Evolutionary conservation across 2,888 invertebrate genomes (phyloP).

Genomic region (Tipula vernalis): DNA sequence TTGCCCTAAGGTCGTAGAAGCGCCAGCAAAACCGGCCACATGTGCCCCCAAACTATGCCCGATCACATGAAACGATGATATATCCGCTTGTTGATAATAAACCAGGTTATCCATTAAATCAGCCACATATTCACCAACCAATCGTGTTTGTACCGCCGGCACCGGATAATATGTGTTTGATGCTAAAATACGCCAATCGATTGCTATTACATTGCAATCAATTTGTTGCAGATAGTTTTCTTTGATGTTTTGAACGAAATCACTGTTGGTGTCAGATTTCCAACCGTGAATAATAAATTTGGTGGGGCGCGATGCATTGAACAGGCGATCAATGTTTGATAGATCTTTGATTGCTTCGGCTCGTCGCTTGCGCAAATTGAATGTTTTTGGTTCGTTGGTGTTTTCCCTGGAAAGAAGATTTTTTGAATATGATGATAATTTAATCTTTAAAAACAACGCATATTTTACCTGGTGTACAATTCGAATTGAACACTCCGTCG

Average conservation of each 20-base stretch:
- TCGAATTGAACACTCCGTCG: slow-evolving; percentile 27
- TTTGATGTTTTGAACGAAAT: slow-evolving; percentile 32
- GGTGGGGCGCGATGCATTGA: slow-evolving; percentile 20
- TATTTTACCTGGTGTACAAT: slow-evolving; percentile 25
- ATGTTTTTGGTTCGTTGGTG: background rate
- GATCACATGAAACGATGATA: slow-evolving; percentile 28
- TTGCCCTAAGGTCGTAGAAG: slow-evolving; percentile 33
- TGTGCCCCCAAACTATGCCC: slow-evolving; percentile 48
- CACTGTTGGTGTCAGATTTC: slow-evolving; percentile 32
- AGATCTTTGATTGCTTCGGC: background rate
- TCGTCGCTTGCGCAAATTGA: background rate
- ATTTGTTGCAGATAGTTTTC: slow-evolving; percentile 28
- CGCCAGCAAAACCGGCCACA: slow-evolving; percentile 45
- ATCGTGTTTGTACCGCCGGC: slow-evolving; percentile 30
- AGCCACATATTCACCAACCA: slow-evolving; percentile 31
- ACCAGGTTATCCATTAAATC: slow-evolving; percentile 19
- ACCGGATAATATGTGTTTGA: slow-evolving; percentile 31
- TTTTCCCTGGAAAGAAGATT: background rate
- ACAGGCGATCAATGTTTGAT: slow-evolving; percentile 28
- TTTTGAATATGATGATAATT: too few species aligned
- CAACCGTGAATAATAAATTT: slow-evolving; percentile 17
- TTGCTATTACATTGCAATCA: slow-evolving; percentile 21
- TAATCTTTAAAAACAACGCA: too few species aligned
- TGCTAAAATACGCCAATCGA: slow-evolving; percentile 33
- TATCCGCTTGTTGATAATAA: slow-evolving; percentile 11